These are phyloP conservation scores for Phaenicophaeus curvirostris DNA, from an alignment of 2,797 vertebrate species.

Conservation along the genomic window DNA sequence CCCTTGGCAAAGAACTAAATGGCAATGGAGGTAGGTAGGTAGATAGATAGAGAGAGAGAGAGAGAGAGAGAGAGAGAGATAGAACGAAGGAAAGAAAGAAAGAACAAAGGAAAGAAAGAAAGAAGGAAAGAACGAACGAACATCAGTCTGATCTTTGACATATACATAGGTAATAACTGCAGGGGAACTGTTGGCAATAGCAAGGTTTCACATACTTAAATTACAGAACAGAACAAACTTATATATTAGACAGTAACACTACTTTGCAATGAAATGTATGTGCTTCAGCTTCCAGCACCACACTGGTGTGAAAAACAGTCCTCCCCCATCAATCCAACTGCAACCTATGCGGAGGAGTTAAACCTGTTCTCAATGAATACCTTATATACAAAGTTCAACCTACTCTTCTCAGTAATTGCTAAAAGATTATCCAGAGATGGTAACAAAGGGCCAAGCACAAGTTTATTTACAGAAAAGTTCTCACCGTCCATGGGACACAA, in stretches of 20 bases:
- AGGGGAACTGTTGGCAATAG: background rate
- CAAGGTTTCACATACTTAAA: fast-evolving
- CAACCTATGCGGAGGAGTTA: no score
- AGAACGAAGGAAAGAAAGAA: no score
- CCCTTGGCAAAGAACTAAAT: background rate
- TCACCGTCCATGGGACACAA: no score
- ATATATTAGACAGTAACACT: no score
- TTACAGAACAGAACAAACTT: background rate
- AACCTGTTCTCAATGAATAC: background rate
- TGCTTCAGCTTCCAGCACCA: background rate
- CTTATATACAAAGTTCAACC: background rate
- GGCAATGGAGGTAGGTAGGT: background rate
- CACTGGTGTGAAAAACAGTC: background rate
- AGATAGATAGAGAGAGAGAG: no score
- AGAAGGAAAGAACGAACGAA: no score
- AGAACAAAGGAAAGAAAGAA: no score
- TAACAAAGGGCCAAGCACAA: background rate
- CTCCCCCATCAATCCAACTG: background rate
- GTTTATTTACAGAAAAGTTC: background rate
- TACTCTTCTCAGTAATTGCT: background rate
- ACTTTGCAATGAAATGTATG: fast-evolving
- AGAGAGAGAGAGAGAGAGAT: no score
- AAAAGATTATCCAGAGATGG: background rate
- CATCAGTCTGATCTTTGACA: background rate
- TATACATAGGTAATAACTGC: background rate